Evolutionary conservation across 2,113 vertebrate species (phyloP).

Genomic region (Prietella phreatophila): DNA sequence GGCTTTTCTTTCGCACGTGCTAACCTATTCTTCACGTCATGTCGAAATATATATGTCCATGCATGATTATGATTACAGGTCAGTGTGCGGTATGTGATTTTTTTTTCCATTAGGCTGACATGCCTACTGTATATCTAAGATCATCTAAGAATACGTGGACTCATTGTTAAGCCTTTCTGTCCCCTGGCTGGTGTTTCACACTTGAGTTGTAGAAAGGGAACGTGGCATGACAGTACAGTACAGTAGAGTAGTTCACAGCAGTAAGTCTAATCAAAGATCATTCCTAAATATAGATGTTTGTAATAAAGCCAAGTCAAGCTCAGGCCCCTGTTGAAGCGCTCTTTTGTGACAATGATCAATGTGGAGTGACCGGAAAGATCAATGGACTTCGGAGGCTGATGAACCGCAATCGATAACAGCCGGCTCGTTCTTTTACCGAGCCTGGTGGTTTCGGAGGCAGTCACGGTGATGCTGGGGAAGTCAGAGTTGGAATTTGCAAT

Average conservation of each 20-base stretch:
- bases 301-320: conserved; percentile 46
- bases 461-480: conserved; percentile 59
- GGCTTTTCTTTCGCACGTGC: neutral
- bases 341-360: conserved; percentile 56
- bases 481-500: conserved; percentile 67
- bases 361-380: conserved; percentile 50
- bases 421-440: conserved; percentile 38
- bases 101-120: neutral
- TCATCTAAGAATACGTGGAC: neutral
- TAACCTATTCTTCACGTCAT: neutral
- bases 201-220: neutral
- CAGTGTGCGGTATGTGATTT: neutral
- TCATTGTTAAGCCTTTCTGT: neutral
- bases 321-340: conserved; percentile 23
- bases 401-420: conserved; percentile 54
- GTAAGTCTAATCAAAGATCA: conserved; percentile 39
- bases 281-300: conserved; percentile 35
- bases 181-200: neutral
- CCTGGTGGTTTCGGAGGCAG: conserved; percentile 61
- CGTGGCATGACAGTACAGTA: neutral
- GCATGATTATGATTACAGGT: neutral
- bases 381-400: conserved; percentile 51
- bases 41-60: neutral
- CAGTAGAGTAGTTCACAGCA: conserved; percentile 11
- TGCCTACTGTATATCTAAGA: too few species aligned